Base-by-base conservation (phyloP, 2,888 invertebrate genomes). In the Margaritifera margaritifera region DNA sequence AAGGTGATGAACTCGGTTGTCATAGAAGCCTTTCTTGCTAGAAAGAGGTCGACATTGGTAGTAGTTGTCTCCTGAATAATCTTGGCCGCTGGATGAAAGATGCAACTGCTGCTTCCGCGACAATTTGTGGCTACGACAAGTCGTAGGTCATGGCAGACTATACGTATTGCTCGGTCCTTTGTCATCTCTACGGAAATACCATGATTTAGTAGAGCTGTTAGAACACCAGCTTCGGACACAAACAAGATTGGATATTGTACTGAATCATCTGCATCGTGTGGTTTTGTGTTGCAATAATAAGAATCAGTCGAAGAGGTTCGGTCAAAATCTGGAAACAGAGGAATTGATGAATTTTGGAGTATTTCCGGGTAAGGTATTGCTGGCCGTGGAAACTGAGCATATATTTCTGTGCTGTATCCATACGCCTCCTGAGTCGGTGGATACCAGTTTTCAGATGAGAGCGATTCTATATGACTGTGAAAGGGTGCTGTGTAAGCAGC, bases 141-240 rank as follows among this genome's bases (percentile, higher is more conserved):
- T 62, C 87, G 85, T 69, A 82, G 84, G 31, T 85, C 84, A 72
- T 88, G 88, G 67, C 88, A 88, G 42, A 90, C 88, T 51, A 90
- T 81, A 6, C 91, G 87, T 50, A 91, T 81, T 4, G 89, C 86
- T 25, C 86, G 80, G 75, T 91, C 90, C 15, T 89, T 79, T 20
- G 89, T 88, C 82, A 90, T 86, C 72, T 91, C 91, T 11, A 91
- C 86, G 18, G 89, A 83, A 18, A 90, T 84, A 62, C 89, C 88
- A 64, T 86, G 73, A 18, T 86, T 79, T 68, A 91, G 81, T 20
- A 90, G 78, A 1, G 90, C 86, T 18, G 89, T 89, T 22, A 91
- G 86, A 6, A 88, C 84, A 19, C 90, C 90, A 11, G 88, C 86
- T 20, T 87, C 86, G 1, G 90, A 87, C 42, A 90, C 86, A 70